Base-by-base conservation (phyloP, 1,140 invertebrate species). In the Drosophila bocqueti region DNA sequence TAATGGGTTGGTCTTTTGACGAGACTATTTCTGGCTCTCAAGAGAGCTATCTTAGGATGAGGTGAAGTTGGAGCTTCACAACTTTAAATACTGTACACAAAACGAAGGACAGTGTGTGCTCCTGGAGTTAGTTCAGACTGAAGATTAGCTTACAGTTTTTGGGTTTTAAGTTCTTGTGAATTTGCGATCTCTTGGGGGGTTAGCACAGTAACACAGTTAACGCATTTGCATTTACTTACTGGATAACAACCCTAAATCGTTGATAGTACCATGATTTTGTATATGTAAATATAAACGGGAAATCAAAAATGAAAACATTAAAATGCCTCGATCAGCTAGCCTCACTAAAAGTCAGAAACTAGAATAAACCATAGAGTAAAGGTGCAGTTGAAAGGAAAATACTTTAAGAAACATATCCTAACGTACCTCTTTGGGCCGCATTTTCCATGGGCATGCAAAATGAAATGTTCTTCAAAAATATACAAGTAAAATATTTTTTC, bases 211-310 rank as follows among this genome's bases (percentile, higher is more conserved):
- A 78, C 49, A 65, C 24, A 67, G 65, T 63, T 50, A 68, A 67
- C 47, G 58, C 54, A 81, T 21, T 74, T 77, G 55, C 38, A 64
- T 69, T 95, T 96, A 96, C 96, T 97, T 96, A 97, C 96, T 95
- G 95, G 94, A 95, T 95, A 96, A 95, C 96, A 96, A 96, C 95
- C 96, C 95, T 96, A 91, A 64, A 79, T 61, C 66, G 80, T 87
- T 62, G 76, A 59, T 54, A 42, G 61, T 72, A 63, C 64, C 72
- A 77, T 31, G 60, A 63, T 79, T 72, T 81, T 74, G 72, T 69
- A 91, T 91, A 90, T 89, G 85, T 75, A 81, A 85, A 81, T 67
- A 81, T 72, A 81, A 72, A 80, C 45, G 46, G 69, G 47, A 81
- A 87, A 87, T 75, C 49, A 91, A 76, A 79, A 90, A 74, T 43